Conservation (phyloP, 2,113 vertebrate species). For the Apistogramma diplotaenia region DNA sequence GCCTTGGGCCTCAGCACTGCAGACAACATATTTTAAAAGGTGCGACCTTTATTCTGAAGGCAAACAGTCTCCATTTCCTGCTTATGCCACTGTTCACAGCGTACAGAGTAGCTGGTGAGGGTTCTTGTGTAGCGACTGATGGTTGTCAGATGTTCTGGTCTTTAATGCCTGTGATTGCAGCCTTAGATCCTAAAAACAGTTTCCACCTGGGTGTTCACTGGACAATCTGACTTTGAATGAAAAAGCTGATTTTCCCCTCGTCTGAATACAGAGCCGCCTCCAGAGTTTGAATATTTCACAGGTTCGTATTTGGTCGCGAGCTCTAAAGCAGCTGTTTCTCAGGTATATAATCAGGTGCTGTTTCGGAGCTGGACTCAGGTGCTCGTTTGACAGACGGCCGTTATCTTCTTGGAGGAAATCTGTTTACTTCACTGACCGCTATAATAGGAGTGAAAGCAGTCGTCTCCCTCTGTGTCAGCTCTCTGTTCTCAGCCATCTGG, state of each 20-base stretch:
- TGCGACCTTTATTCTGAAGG: neutral
- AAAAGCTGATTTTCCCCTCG: neutral
- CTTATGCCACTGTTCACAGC: neutral
- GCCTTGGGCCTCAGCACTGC: too few relatives aligned
- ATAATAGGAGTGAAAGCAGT: neutral
- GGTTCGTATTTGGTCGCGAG: neutral
- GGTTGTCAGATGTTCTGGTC: too few relatives aligned
- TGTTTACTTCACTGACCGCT: neutral
- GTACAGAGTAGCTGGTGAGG: neutral
- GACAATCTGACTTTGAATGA: too few relatives aligned
- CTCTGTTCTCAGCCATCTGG: conserved; percentile 8
- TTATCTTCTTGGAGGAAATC: neutral
- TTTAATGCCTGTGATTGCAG: neutral
- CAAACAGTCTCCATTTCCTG: neutral
- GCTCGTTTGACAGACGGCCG: neutral
- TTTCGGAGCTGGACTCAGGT: neutral
- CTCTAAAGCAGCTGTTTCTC: neutral
- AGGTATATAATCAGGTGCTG: neutral
- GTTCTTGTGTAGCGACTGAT: neutral
- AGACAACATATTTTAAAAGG: too few relatives aligned
- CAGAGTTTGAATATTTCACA: neutral
- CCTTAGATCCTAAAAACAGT: neutral
- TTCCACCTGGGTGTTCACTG: neutral
- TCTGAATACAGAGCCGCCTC: neutral
- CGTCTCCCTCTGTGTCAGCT: neutral